These are phyloP conservation scores for Fulica atra DNA, from an alignment of 2,113 vertebrate genomes.

Conservation along the genomic window DNA sequence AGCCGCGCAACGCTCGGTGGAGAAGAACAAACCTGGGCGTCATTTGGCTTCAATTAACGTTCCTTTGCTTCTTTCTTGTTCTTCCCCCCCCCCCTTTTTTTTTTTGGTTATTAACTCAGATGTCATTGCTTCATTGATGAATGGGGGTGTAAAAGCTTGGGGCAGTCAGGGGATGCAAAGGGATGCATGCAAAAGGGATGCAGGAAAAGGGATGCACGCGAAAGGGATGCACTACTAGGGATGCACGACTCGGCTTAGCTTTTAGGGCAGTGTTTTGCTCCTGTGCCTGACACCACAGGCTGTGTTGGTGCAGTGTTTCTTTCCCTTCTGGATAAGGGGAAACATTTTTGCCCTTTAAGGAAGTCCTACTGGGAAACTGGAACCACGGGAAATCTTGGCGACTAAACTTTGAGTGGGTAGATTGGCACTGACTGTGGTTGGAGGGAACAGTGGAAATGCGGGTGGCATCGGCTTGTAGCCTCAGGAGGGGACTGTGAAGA, in stretches of 20 bases:
- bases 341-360: slow-evolving; percentile 21
- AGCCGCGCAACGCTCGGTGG: neutral
- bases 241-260: neutral
- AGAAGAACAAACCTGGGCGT: neutral
- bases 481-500: neutral
- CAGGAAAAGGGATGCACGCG: slow-evolving; percentile 7
- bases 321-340: neutral
- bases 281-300: neutral
- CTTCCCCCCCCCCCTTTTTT: too few species aligned
- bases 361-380: neutral
- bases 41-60: neutral
- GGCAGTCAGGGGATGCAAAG: neutral
- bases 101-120: slow-evolving; percentile 5
- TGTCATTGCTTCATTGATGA: slow-evolving; percentile 24
- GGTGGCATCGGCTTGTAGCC: rapidly evolving
- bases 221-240: neutral
- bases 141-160: neutral
- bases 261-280: neutral
- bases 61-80: neutral
- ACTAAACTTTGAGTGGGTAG: neutral
- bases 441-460: neutral
- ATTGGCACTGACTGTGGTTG: neutral
- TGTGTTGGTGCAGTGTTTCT: neutral
- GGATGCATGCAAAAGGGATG: too few species aligned
- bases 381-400: neutral